Base-by-base conservation (phyloP, 2,797 vertebrate species). In the Sebastes minor region DNA sequence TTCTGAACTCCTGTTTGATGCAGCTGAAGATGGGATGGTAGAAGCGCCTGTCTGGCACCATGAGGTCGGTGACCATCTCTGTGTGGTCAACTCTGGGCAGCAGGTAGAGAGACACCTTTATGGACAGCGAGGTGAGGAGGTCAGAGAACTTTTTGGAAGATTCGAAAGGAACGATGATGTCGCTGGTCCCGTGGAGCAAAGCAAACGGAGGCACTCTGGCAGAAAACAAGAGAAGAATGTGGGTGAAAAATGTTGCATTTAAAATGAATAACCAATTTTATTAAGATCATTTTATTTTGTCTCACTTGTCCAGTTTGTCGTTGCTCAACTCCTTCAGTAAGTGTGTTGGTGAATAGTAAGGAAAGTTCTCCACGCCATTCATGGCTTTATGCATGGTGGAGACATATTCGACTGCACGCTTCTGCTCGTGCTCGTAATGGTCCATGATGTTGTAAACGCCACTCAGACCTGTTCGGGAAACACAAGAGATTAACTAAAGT, bases 381-480 rank as follows among this genome's bases (percentile, higher is more conserved):
- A 96, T 96, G 30, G 95, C 95, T 90, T 94, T 96, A 87, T 95
- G 95, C 95, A 96, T 96, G 32, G 95, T 87, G 57, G 96, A 96
- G 59, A 96, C 82, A 10, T 92, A 95, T 32, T 96, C 96, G 0
- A 96, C 76, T 0, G 73, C 96, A 78, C 95, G 83, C 80, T 38
- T 93, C 86, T 92, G 88, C 82, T 96, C 95, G 6, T 96, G 93
- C 64, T 95, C 86, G 27, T 96, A 96, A 85, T 96, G 96, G 69
- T 96, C 94, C 92, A 92, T 76, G 67, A 95, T 92, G 86, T 95
- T 86, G 88, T 96, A 96, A 3, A 96, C 94, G 0, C 96, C 95
- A 8, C 95, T 96, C 77, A 96, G 81, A 80, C 95, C 95, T 96
- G 76, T 27, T 4, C 18, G 8, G 18, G 7, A 38, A 72, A 78